phyloP scores from a whole-genome alignment of 2,888 invertebrate species.

The Aproaerema taeniolella region DNA sequence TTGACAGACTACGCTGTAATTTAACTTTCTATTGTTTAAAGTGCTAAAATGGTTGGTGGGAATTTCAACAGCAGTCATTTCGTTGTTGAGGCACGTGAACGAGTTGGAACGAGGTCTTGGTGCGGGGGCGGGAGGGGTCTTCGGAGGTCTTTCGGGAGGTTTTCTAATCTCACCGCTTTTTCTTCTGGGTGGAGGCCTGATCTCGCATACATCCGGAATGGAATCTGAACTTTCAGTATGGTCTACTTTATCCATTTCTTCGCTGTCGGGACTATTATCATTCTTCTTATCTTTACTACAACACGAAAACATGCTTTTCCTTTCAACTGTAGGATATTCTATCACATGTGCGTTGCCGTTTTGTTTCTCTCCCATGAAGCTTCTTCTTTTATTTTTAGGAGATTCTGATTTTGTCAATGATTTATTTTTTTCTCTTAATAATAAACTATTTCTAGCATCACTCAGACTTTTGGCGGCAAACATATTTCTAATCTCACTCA shows the following conservation, averaged over 20 bases:
- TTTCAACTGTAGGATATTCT: slow-evolving; percentile 84
- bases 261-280: slow-evolving; percentile 66
- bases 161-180: slow-evolving; percentile 72
- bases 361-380: slow-evolving; percentile 53
- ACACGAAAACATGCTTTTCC: slow-evolving; percentile 85
- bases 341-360: slow-evolving; percentile 77
- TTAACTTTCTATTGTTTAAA: slow-evolving; percentile 60
- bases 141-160: slow-evolving; percentile 84
- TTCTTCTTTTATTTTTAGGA: slow-evolving; percentile 66
- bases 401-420: slow-evolving; percentile 56
- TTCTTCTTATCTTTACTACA: slow-evolving; percentile 79
- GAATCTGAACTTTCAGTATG: slow-evolving; percentile 58
- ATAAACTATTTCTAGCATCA: slow-evolving; percentile 70
- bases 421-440: slow-evolving; percentile 60
- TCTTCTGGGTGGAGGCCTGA: slow-evolving; percentile 81
- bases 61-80: slow-evolving; percentile 61
- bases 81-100: slow-evolving; percentile 64
- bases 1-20: slow-evolving; percentile 65
- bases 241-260: slow-evolving; percentile 57
- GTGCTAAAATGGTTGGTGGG: slow-evolving; percentile 64
- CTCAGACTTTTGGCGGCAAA: slow-evolving; percentile 69
- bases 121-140: slow-evolving; percentile 70
- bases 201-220: slow-evolving; percentile 66
- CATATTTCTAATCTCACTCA: slow-evolving; percentile 74
- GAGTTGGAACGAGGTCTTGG: slow-evolving; percentile 78